Conservation (phyloP, 2,797 vertebrate species). For the Anableps anableps region DNA sequence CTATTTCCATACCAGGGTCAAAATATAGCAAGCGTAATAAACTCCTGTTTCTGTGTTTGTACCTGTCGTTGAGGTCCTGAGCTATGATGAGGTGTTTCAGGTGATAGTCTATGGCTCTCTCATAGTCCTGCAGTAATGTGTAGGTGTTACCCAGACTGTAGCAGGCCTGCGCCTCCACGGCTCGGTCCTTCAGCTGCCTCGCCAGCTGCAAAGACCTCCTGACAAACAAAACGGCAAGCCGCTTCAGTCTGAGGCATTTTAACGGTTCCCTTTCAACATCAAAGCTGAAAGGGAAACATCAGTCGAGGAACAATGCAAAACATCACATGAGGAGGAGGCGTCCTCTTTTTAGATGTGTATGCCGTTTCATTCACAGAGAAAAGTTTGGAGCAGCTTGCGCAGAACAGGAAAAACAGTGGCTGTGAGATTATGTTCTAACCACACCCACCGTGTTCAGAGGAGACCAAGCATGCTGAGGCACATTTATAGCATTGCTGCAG, state of each 20-base stretch:
- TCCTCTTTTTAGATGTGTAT: background rate
- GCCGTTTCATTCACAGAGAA: background rate
- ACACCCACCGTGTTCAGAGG: background rate
- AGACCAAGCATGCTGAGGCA: background rate
- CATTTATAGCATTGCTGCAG: background rate
- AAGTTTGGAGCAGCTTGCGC: background rate
- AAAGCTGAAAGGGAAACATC: background rate
- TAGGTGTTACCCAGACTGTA: slow-evolving; percentile 96
- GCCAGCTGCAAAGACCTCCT: slow-evolving; percentile 91
- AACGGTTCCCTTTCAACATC: background rate
- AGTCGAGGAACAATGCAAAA: slow-evolving; percentile 3
- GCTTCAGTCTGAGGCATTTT: slow-evolving; percentile 1
- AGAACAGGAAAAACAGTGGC: background rate
- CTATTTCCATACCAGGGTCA: background rate
- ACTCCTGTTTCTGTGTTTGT: background rate
- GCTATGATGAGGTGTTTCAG: slow-evolving; percentile 93
- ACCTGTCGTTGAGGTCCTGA: slow-evolving; percentile 91
- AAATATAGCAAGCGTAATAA: background rate
- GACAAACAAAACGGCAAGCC: slow-evolving; percentile 23
- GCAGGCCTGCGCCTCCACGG: slow-evolving; percentile 94
- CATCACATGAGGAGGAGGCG: background rate
- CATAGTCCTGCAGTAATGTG: slow-evolving; percentile 94
- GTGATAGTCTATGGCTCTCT: slow-evolving; percentile 93
- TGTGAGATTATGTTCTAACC: background rate
- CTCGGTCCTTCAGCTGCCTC: slow-evolving; percentile 90